phyloP scores from a whole-genome alignment of 2,888 invertebrate species.

The Melinaea menophilus region DNA sequence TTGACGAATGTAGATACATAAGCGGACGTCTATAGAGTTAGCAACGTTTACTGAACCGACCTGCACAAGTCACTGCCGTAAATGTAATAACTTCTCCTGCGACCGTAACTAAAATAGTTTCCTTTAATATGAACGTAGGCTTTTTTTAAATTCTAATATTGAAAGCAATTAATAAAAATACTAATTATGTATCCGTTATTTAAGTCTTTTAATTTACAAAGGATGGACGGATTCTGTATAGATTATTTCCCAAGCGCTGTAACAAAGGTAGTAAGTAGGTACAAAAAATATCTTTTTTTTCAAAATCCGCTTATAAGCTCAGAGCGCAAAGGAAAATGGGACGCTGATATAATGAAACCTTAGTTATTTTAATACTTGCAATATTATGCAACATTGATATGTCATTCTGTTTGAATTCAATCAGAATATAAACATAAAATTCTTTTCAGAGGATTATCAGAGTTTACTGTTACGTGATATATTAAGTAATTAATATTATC shows the following conservation, averaged over 20 bases:
- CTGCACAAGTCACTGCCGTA: conserved; percentile 1
- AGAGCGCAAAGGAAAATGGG: not conserved
- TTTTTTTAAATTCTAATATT: not conserved
- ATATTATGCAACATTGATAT: not conserved
- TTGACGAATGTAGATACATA: not conserved
- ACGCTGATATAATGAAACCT: not conserved
- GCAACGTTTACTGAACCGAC: not conserved
- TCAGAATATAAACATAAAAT: too few species aligned
- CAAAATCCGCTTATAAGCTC: conserved; percentile 6
- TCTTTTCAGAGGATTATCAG: too few species aligned
- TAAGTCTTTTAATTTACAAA: not conserved
- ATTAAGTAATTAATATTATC: too few species aligned
- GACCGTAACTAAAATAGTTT: not conserved
- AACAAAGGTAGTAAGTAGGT: conserved; percentile 2
- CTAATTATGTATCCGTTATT: not conserved
- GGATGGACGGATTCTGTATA: not conserved
- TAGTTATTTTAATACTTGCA: not conserved
- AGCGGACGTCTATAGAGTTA: not conserved
- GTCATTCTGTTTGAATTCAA: not conserved
- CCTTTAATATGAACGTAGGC: not conserved
- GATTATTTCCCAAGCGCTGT: not conserved
- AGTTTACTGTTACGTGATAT: too few species aligned
- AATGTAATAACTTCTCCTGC: conserved; percentile 1
- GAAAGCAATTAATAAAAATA: not conserved
- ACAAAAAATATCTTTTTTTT: not conserved